Conservation (phyloP, 2,797 vertebrate genomes). For the Lepus townsendii region DNA sequence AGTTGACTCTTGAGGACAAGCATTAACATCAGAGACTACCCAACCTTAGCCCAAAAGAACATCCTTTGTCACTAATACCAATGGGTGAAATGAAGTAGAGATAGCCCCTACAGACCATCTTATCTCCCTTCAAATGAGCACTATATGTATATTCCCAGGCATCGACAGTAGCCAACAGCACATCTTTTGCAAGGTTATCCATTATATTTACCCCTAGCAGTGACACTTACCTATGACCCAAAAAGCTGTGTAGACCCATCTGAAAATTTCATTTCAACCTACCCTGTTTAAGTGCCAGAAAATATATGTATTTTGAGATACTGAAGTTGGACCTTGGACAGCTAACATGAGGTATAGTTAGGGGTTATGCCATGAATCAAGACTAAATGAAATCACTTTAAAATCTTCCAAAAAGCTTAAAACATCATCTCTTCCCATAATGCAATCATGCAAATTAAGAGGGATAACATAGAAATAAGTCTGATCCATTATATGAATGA, state of each 20-base stretch:
- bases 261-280: background rate
- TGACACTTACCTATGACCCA: background rate
- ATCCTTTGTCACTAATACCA: background rate
- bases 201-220: background rate
- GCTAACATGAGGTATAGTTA: background rate
- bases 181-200: background rate
- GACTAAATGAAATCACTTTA: background rate
- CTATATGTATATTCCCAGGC: accelerated
- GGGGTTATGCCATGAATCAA: background rate
- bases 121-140: background rate
- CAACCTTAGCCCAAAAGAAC: background rate
- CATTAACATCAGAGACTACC: background rate
- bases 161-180: background rate
- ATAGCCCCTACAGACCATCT: background rate
- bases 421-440: background rate
- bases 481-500: background rate
- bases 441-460: background rate
- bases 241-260: background rate
- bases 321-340: background rate
- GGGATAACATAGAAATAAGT: background rate
- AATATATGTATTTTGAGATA: background rate
- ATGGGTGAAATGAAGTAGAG: background rate
- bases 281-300: background rate
- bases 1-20: background rate
- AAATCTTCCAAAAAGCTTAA: background rate